Base-by-base conservation (phyloP, 2,797 vertebrate genomes). In the Knipowitschia caucasica region DNA sequence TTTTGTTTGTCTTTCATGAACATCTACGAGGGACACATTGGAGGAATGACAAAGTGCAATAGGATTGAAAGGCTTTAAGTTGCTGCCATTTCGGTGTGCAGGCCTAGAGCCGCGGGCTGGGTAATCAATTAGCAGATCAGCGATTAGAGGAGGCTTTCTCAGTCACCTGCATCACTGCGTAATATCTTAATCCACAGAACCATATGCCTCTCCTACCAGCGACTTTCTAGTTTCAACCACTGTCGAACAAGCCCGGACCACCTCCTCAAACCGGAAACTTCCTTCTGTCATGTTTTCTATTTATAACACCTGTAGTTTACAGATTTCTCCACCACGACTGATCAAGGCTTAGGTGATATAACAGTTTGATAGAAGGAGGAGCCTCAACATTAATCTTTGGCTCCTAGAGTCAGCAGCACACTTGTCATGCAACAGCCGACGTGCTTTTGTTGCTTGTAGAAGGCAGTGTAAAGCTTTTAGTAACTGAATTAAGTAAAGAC, bases 101-200 rank as follows among this genome's bases (percentile, higher is more conserved):
- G 67, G 56, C 80, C 81, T 73, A 63, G 81, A 15, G 49, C 74
- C 0, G 53, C 58, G 75, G 78, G 64, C 71, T 77, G 27, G 71
- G 73, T 89, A 90, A 91, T 87, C 89, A 90, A 89, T 91, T 91
- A 91, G 73, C 80, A 82, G 81, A 91, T 90, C 87, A 87, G 1
- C 62, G 86, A 88, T 91, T 84, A 83, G 78, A 74, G 54, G 75
- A 82, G 38, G 27, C 78, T 89, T 89, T 89, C 75, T 90, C 89
- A 90, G 88, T 89, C 90, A 89, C 88, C 83, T 77, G 75, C 82
- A 80, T 91, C 89, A 88, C 89, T 80, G 77, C 71, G 56, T 94
- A 93, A 96, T 88, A 91, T 78, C 77, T 63, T 93, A 94, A 95
- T 94, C 93, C 85, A 69, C 76, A 61, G 67, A 69, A 60, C 93